These are phyloP conservation scores for Scomber japonicus DNA, from an alignment of 2,113 vertebrate genomes.

Conservation along the genomic window DNA sequence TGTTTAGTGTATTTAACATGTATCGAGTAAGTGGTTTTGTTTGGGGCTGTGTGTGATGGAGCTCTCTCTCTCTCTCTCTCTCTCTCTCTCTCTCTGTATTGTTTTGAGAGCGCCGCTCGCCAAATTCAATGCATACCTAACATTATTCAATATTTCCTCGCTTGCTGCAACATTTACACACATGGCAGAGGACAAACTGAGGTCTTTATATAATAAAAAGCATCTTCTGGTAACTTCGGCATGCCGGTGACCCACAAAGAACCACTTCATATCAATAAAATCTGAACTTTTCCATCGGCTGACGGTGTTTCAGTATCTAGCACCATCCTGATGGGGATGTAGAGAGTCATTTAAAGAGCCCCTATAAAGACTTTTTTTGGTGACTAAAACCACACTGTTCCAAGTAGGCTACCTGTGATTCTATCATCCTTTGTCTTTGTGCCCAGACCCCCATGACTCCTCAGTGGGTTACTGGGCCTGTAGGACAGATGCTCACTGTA, in stretches of 20 bases:
- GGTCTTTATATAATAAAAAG: rapidly evolving
- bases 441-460: not conserved
- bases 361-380: not conserved
- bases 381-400: too few species aligned
- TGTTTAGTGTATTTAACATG: not conserved
- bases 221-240: constrained; percentile 23
- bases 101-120: not conserved
- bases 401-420: constrained; percentile 3
- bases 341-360: not conserved
- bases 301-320: not conserved
- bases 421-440: constrained; percentile 59
- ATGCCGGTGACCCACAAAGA: not conserved
- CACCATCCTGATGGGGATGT: not conserved
- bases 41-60: too few species aligned
- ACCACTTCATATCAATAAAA: not conserved
- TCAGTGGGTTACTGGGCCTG: constrained; percentile 61
- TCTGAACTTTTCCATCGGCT: not conserved
- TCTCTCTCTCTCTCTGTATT: not conserved
- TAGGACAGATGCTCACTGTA: not conserved
- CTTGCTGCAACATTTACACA: rapidly evolving
- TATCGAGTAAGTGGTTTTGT: not conserved
- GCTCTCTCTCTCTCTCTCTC: too few species aligned
- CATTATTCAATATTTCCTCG: rapidly evolving
- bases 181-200: rapidly evolving
- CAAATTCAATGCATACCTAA: constrained; percentile 6